Evolutionary conservation across 2,797 vertebrate species (phyloP).

Genomic region (Okamejei kenojei): DNA sequence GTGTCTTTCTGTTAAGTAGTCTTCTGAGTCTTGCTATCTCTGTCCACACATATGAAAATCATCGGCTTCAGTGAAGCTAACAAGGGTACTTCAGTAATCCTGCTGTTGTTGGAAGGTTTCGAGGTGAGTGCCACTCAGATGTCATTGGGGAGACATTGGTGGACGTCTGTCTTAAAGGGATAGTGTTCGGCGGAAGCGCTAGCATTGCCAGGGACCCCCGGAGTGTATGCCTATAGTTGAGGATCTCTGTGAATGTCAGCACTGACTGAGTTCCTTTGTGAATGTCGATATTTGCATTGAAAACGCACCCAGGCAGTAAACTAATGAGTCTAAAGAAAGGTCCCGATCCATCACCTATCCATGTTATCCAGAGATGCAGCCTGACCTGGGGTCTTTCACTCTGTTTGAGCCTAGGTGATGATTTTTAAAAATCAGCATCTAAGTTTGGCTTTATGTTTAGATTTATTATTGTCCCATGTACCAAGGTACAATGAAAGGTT

Average conservation of each 20-base stretch:
- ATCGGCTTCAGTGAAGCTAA: neutral
- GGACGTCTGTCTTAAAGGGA: neutral
- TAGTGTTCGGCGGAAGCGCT: neutral
- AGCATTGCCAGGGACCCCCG: neutral
- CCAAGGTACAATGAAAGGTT: no score
- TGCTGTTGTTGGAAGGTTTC: neutral
- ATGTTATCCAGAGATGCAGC: no score
- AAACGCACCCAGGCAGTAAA: no score
- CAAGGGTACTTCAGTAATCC: neutral
- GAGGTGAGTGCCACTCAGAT: neutral
- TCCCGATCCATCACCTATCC: no score
- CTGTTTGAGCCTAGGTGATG: no score
- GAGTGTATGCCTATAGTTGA: neutral
- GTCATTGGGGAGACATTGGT: neutral
- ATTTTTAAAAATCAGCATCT: no score
- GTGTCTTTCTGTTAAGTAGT: neutral
- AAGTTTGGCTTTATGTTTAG: no score
- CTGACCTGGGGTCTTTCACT: no score
- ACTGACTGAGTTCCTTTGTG: no score
- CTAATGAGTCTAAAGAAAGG: no score
- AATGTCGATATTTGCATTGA: neutral
- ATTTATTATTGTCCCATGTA: no score
- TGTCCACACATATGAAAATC: neutral
- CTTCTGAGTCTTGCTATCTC: neutral
- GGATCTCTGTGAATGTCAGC: no score